Percentiles rank a stretch among this genome's conserved stretches.
Conservation (phyloP, 2,888 invertebrate species). For the Pherbina coryleti region DNA sequence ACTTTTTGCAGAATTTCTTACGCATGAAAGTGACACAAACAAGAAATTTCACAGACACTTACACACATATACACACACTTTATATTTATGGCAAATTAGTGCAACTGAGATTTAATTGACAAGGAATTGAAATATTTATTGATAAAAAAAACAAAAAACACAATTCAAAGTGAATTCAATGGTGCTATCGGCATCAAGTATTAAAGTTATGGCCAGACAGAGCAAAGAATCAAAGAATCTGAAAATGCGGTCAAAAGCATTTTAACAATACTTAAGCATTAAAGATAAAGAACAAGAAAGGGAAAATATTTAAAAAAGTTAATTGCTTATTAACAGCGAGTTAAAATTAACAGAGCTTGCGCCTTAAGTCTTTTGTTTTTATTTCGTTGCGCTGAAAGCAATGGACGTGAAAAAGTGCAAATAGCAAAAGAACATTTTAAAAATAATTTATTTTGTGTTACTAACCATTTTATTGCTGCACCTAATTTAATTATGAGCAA, state of each 20-base stretch:
- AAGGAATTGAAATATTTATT: conserved; percentile 46
- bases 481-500: not conserved
- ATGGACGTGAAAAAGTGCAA: not conserved
- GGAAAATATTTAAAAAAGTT: not conserved
- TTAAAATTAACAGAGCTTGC: too few species aligned
- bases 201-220: not conserved
- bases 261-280: not conserved
- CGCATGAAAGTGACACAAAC: conserved; percentile 8
- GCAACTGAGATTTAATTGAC: conserved; percentile 56
- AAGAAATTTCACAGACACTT: conserved; percentile 21
- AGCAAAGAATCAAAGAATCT: not conserved
- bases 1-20: not conserved
- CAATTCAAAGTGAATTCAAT: not conserved
- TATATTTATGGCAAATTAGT: conserved; percentile 59
- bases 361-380: too few species aligned
- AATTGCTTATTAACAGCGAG: not conserved
- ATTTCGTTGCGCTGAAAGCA: not conserved
- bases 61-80: not conserved
- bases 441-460: too few species aligned
- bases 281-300: not conserved
- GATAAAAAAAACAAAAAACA: not conserved
- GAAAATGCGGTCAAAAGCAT: conserved; percentile 19
- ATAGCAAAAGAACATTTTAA: too few species aligned
- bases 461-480: not conserved
- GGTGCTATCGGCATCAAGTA: not conserved